phyloP scores from a whole-genome alignment of 2,113 vertebrate genomes.

The Rhinolophus ferrumequinum region DNA sequence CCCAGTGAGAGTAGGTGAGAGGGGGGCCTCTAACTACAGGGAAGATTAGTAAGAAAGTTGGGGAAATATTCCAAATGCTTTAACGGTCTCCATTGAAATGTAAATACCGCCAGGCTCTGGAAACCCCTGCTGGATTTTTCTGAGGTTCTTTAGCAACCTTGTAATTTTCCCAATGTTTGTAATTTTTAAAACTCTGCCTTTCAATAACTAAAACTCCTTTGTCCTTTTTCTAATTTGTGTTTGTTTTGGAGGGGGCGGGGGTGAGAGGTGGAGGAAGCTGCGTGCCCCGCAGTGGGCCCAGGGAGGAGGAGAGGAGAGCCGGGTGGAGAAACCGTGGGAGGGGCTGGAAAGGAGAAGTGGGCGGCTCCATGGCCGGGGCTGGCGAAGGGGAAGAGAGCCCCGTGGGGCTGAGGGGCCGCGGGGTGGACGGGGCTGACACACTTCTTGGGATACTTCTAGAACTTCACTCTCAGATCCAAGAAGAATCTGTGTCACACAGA shows the following conservation, averaged over 20 bases:
- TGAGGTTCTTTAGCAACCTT: slow-evolving; percentile 8
- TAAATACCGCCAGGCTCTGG: background rate
- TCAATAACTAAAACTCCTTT: background rate
- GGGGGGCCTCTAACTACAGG: background rate
- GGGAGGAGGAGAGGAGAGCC: background rate
- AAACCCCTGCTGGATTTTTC: background rate
- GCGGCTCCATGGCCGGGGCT: fast-evolving
- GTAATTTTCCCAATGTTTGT: background rate
- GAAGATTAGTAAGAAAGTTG: background rate
- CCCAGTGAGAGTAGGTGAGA: background rate
- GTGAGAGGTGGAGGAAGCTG: background rate
- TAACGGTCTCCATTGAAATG: background rate
- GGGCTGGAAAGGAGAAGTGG: background rate
- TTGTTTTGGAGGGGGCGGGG: slow-evolving; percentile 8
- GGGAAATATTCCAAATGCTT: background rate
- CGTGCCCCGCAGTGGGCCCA: background rate
- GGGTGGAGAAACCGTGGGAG: background rate
- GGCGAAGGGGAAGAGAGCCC: fast-evolving
- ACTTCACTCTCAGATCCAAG: background rate
- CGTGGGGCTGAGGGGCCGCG: background rate
- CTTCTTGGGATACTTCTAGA: background rate
- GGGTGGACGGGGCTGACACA: fast-evolving
- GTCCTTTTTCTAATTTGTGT: slow-evolving; percentile 6
- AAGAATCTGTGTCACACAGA: background rate
- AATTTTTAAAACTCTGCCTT: slow-evolving; percentile 52